Percentiles rank a stretch among this genome's conserved stretches.
Evolutionary conservation across 2,113 vertebrate species (phyloP).

Genomic region (Vidua chalybeata): DNA sequence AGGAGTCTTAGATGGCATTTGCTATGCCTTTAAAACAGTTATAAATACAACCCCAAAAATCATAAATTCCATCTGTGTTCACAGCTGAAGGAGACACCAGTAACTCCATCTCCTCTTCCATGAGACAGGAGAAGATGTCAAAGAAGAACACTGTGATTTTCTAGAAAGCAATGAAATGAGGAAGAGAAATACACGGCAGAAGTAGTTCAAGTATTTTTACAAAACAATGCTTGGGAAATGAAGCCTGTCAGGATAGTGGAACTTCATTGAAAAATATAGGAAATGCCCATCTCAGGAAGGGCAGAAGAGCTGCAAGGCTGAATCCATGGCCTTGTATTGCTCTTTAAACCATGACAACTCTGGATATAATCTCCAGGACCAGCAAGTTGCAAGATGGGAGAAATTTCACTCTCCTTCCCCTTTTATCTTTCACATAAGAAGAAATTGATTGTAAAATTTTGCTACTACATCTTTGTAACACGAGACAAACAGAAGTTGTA

Average conservation of each 20-base stretch:
- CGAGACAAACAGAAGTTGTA: background rate
- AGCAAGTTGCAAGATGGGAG: background rate
- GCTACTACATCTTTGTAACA: background rate
- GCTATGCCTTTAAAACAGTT: conserved; percentile 34
- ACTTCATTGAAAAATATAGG: background rate
- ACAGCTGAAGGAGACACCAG: background rate
- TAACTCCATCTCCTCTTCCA: background rate
- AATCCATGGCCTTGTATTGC: background rate
- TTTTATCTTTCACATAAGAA: conserved; percentile 24
- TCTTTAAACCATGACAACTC: background rate
- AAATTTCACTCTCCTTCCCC: background rate
- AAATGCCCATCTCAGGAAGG: background rate
- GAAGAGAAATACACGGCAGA: background rate
- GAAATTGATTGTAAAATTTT: background rate
- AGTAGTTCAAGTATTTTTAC: background rate
- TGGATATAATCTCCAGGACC: background rate
- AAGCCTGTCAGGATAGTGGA: background rate
- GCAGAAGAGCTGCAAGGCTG: background rate
- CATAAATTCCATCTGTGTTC: conserved; percentile 40
- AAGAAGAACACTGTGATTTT: background rate
- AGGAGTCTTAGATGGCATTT: conserved; percentile 10
- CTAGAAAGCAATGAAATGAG: conserved; percentile 9
- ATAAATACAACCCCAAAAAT: conserved; percentile 15
- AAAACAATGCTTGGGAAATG: background rate
- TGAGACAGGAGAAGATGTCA: background rate